Evolutionary conservation across 2,888 invertebrate genomes (phyloP), one percentile per base, ranked within the genome.

Genomic region (Oxyteleia sp.): DNA sequence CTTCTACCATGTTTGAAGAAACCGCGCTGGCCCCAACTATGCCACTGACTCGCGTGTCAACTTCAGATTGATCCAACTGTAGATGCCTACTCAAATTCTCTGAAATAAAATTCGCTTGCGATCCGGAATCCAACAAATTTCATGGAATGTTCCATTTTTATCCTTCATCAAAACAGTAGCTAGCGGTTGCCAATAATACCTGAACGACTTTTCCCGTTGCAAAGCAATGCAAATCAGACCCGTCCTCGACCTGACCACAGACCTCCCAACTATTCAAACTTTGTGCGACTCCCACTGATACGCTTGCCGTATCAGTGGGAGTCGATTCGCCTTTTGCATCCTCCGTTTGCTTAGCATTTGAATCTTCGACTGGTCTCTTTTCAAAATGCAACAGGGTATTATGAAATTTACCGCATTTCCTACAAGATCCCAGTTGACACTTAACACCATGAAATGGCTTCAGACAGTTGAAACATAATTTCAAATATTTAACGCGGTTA

Each of bases 41-140:
- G 5, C 55, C 55, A 55, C 8, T 29, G 5, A 55, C 35, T 7
- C 15, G 13, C 15, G 55, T 55, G 16, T 11, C 35, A 13, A 55
- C 16, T 10, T 4, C 4, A 8, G 18, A 7, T 20, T 47, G 26
- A 18, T 59, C 13, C 29, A 71, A 20, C 5, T 18, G 4, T 32
- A 79, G 51, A 4, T 16, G 20, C 0, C 5, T 32, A 18, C 53
- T 35, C n/a, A 79, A 63, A 20, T 57, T 63, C 15, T 51, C 29
- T 13, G 79, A 29, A 8, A 72, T 61, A n/a, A 82, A 84, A 45
- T 82, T 81, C 0, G 75, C 61, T 38, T 84, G 82, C n/a, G 84
- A 85, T n/a, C 84, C 85, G 13, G 26, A 59, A 47, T 80, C 85
- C 38, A 85, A 57, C 35, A 85, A 8, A 55, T 45, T 38, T 64